phyloP scores from a whole-genome alignment of 2,113 vertebrate genomes.

The Cyprinodon tularosa region DNA sequence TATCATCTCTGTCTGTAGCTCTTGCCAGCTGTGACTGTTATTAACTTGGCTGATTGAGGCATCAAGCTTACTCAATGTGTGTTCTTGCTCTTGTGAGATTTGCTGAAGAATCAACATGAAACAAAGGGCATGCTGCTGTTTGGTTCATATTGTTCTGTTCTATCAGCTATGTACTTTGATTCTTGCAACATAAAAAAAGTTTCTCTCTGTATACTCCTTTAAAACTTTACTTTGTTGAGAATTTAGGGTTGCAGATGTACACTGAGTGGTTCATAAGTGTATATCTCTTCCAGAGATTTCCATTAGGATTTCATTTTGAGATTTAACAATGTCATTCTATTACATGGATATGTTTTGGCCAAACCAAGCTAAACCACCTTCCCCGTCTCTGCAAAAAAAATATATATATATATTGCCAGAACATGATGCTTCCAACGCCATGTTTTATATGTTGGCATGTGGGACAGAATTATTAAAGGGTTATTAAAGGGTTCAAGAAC shows the following conservation, averaged over 20 bases:
- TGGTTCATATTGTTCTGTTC: conserved; percentile 42
- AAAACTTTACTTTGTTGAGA: conserved; percentile 24
- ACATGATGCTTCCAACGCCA: too few species aligned
- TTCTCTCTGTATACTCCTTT: background rate
- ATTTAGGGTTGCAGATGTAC: background rate
- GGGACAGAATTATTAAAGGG: too few species aligned
- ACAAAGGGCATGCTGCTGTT: conserved; percentile 29
- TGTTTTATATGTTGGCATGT: too few species aligned
- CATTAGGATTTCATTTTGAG: too few species aligned
- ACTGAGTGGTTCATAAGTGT: background rate
- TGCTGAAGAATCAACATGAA: conserved; percentile 41
- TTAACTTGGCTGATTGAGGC: conserved; percentile 74
- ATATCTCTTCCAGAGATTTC: too few species aligned
- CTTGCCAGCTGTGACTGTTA: conserved; percentile 65
- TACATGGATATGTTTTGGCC: too few species aligned
- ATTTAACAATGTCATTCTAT: too few species aligned
- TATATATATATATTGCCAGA: too few species aligned
- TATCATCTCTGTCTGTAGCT: conserved; percentile 46
- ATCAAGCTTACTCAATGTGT: conserved; percentile 61
- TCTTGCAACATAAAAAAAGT: background rate
- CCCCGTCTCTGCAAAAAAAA: too few species aligned
- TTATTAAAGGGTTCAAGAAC: too few species aligned
- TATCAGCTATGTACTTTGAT: background rate
- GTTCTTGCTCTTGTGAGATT: conserved; percentile 42
- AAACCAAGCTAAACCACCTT: too few species aligned